Conservation (phyloP, 2,113 vertebrate species). For the Eidolon helvum region DNA sequence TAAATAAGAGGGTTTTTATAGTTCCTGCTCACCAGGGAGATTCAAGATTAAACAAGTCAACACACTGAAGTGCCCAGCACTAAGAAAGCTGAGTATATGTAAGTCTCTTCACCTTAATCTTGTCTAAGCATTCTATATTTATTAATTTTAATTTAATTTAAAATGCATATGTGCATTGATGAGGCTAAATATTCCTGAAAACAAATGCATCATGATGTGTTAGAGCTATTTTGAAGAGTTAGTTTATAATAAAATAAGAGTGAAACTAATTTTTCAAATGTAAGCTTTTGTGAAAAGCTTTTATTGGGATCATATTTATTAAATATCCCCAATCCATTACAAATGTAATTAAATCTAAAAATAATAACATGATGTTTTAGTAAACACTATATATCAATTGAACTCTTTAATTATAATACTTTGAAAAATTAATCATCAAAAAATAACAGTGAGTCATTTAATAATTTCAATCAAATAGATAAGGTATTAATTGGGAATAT, state of each 20-base stretch:
- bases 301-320: neutral
- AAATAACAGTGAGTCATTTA: neutral
- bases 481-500: neutral
- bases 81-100: neutral
- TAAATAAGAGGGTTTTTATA: neutral
- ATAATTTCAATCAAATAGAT: neutral
- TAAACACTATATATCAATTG: neutral
- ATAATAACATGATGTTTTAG: neutral
- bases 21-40: neutral
- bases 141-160: neutral
- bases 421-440: neutral
- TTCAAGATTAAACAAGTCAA: neutral
- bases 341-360: neutral
- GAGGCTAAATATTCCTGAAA: neutral
- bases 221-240: neutral
- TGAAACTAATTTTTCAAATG: neutral
- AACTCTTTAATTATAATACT: neutral
- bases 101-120: neutral
- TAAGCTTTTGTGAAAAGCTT: neutral
- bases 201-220: neutral
- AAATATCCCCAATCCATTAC: neutral
- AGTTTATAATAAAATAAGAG: neutral
- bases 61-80: neutral
- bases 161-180: neutral
- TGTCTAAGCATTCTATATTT: neutral